phyloP scores from a whole-genome alignment of 2,113 vertebrate species.

The Nothocercus nigrocapillus region DNA sequence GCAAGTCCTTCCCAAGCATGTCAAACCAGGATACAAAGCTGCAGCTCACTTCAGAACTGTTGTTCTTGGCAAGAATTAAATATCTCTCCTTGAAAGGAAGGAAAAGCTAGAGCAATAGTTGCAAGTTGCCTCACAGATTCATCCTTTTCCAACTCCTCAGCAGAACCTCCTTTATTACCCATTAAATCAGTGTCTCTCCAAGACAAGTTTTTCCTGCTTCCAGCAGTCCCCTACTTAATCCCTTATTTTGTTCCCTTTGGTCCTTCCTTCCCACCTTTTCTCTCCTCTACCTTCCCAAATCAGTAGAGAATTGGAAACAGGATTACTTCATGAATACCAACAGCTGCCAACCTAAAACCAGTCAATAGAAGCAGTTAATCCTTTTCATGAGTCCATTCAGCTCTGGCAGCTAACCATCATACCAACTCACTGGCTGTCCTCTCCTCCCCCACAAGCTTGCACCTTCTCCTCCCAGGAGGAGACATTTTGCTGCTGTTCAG shows the following conservation, averaged over 20 bases:
- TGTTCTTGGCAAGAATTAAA: not conserved
- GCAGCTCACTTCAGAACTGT: not conserved
- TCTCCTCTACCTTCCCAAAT: not conserved
- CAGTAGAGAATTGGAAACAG: conserved; percentile 24
- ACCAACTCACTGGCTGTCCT: not conserved
- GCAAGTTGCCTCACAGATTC: not conserved
- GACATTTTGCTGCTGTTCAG: not conserved
- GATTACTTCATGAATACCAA: conserved; percentile 52
- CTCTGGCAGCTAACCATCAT: not conserved
- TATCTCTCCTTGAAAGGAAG: not conserved
- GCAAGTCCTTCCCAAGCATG: not conserved
- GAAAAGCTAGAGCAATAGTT: not conserved
- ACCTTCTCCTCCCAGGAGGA: not conserved
- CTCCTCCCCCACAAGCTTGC: not conserved
- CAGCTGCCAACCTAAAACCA: conserved; percentile 38
- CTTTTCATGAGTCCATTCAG: conserved; percentile 48
- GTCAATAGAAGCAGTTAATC: conserved; percentile 35
- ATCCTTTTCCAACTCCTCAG: not conserved
- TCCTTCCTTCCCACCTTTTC: not conserved
- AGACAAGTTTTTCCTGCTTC: not conserved
- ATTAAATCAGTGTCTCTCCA: not conserved
- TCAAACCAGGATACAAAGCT: not conserved
- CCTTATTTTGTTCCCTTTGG: not conserved
- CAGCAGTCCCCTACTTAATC: not conserved
- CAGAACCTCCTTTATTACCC: not conserved